These are phyloP conservation scores for Panthera leo DNA, from an alignment of 2,113 vertebrate species.

Conservation along the genomic window DNA sequence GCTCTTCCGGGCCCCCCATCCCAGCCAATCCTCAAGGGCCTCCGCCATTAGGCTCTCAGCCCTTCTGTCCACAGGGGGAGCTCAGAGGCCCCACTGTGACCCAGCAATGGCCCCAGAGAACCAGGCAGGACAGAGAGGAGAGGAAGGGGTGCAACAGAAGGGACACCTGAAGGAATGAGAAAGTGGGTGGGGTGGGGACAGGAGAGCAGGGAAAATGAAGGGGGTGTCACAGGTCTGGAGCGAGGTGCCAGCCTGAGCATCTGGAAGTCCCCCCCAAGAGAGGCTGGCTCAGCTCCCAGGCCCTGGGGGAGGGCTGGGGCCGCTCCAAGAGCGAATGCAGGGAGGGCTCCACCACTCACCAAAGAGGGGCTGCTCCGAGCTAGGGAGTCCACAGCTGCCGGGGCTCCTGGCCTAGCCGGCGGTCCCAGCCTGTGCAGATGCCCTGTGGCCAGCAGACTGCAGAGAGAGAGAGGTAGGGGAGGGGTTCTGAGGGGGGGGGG, in stretches of 20 bases:
- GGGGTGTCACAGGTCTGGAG: not conserved
- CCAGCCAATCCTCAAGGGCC: not conserved
- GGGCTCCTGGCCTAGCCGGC: not conserved
- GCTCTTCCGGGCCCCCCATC: not conserved
- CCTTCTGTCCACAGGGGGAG: not conserved
- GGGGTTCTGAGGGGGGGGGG: not conserved
- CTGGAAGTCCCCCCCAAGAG: not conserved
- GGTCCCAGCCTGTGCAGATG: not conserved
- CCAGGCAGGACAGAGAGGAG: not conserved
- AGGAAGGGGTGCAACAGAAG: not conserved
- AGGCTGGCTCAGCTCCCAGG: not conserved
- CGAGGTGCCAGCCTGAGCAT: not conserved
- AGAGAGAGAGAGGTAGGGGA: not conserved
- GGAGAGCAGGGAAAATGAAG: not conserved
- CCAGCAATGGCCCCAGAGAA: not conserved
- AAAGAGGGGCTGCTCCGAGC: not conserved
- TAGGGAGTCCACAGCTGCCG: not conserved
- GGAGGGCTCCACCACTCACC: slow-evolving; percentile 45
- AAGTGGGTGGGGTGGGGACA: not conserved
- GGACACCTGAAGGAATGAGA: not conserved
- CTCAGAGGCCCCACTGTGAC: not conserved
- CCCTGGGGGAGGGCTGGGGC: not conserved
- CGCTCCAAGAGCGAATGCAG: not conserved
- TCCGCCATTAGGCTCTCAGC: not conserved
- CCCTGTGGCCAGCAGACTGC: not conserved